Evolutionary conservation across 2,113 vertebrate genomes (phyloP), one percentile per base, ranked within the genome.

Genomic region (Lipotes vexillifer): DNA sequence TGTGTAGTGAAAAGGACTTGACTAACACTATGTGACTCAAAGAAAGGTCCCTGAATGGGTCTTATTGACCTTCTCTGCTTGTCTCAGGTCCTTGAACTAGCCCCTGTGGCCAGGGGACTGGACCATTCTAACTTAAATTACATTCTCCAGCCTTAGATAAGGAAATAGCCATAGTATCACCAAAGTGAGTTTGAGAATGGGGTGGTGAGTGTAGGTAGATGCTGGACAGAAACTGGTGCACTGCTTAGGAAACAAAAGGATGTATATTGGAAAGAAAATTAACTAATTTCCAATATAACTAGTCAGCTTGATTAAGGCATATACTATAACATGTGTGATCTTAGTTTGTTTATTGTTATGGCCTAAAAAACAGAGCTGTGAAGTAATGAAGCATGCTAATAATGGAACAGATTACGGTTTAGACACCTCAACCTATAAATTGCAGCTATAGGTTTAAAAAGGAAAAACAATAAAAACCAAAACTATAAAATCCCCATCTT

Each of bases 361-460:
- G 5, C 41, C 12, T 21, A 65, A 87, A 74, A 57, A 94, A 72
- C 5, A 82, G 18, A 93, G 13, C 21, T 31, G 0, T 4, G 84
- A 93, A 81, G 7, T 57, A 96, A 59, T 75, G 52, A 82, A 46
- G 2, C 13, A 44, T 55, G 11, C 5, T 77, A 74, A 59, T 38
- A 81, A 46, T 82, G 20, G 25, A 84, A 81, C 69, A 12, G 18
- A 88, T 36, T 81, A 10, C 25, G 8, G 9, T 27, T 84, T 71
- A 71, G 10, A 68, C 12, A 27, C 11, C 8, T 59, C 17, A 17
- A 57, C 44, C 18, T 81, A 12, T 52, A 88, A 94, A 81, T 41
- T 90, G 9, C 8, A 97, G 21, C 36, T 81, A 46, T 55, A 71
- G 33, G 4, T 72, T 94, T 92, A 44, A 93, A 83, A 94, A 29